Evolutionary conservation across 2,113 vertebrate species (phyloP), one percentile per base, ranked within the genome.

Genomic region (Echinops telfairi): DNA sequence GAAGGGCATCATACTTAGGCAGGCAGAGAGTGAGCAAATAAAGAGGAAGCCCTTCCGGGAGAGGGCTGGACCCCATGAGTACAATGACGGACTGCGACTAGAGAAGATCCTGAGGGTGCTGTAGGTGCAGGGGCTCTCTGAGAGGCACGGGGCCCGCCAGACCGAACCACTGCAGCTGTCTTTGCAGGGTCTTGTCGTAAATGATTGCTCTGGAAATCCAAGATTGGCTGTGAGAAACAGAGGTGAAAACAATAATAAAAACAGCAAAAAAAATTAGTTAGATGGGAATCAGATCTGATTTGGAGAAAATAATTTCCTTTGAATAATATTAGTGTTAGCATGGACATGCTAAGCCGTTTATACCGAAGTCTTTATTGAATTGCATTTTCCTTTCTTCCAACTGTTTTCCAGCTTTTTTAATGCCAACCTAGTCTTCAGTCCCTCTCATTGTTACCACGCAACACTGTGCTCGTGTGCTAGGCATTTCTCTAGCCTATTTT

Each of bases 151-250:
- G 22, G 17, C 22, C 60, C 60, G 22, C 19, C 14, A 11, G 25
- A 29, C 64, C 64, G 10, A 66, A 29, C 64, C 29, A 29, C 47
- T 12, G 12, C 9, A 14, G 10, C 9, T 6, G 47, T 66, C 40
- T 88, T 68, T 75, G 12, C 25, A 75, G 25, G 38, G 38, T 92
- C 62, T 84, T 91, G 78, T 89, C 87, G 86, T 27, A 77, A 81
- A 6, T 43, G 78, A 70, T 73, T 96, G 78, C 87, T 64, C 80
- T 79, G 40, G 19, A 31, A 87, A 68, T n/a, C 4, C 20, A 75
- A 75, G 25, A 82, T 53, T 75, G 33, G 2, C 1, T 66, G 23
- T 82, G 57, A 84, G 75, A 68, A 86, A 14, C 77, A 90, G 88
- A 76, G 31, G 20, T 77, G 80, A 66, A 91, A 83, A 90, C 6